Evolutionary conservation across 2,888 invertebrate species (phyloP).

Genomic region (Plebejus argus): DNA sequence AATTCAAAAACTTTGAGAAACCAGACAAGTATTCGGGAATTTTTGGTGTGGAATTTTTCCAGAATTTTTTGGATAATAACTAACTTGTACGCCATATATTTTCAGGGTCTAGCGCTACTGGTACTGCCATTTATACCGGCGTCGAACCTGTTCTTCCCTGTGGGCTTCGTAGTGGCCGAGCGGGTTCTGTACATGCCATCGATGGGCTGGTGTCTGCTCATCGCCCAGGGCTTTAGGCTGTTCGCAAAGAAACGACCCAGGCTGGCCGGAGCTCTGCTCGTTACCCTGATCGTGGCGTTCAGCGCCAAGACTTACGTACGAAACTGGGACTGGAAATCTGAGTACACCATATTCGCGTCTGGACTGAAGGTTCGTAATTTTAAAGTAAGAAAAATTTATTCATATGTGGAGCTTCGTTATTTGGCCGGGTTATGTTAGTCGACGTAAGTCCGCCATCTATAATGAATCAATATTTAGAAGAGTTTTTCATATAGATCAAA

Average conservation of each 20-base stretch:
- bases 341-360: constrained; percentile 96
- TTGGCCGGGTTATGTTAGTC: too few relatives aligned
- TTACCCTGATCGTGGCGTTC: constrained; percentile 88
- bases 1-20: too few relatives aligned
- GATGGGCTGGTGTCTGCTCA: constrained; percentile 97
- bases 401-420: too few relatives aligned
- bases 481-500: too few relatives aligned
- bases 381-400: background rate
- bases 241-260: constrained; percentile 84
- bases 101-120: constrained; percentile 91
- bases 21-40: too few relatives aligned
- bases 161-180: constrained; percentile 98
- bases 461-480: too few relatives aligned
- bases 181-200: constrained; percentile 97
- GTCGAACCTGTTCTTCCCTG: constrained; percentile 98
- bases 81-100: constrained; percentile 44
- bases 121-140: constrained; percentile 96
- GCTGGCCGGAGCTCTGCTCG: constrained; percentile 83
- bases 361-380: constrained; percentile 85
- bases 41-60: too few relatives aligned
- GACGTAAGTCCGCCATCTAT: background rate
- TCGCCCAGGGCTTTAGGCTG: constrained; percentile 92
- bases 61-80: background rate
- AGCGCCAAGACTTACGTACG: constrained; percentile 92
- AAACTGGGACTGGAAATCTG: constrained; percentile 96